These are phyloP conservation scores for Tor tambroides DNA, from an alignment of 2,113 vertebrate genomes.

Conservation along the genomic window DNA sequence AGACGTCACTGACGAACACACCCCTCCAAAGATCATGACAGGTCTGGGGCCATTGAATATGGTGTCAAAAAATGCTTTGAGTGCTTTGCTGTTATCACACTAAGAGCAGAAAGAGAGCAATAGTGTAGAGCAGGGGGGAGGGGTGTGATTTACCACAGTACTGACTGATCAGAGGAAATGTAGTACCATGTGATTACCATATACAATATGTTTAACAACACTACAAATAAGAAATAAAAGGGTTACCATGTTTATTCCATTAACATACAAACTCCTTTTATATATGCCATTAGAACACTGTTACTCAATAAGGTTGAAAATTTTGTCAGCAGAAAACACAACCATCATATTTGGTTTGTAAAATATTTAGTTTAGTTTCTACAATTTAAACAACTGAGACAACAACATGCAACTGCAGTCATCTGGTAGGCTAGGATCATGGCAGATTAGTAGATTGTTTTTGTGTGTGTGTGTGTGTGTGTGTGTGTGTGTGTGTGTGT, in stretches of 20 bases:
- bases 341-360: background rate
- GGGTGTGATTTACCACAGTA: background rate
- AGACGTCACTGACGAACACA: conserved; percentile 86
- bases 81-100: conserved; percentile 85
- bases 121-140: too few species aligned
- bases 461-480: too few species aligned
- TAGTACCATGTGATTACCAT: background rate
- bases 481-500: too few species aligned
- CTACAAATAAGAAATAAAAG: background rate
- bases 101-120: conserved; percentile 53
- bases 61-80: conserved; percentile 92
- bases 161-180: background rate
- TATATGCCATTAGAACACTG: background rate
- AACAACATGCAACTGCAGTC: background rate
- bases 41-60: conserved; percentile 89
- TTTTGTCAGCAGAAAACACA: background rate
- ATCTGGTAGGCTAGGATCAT: background rate
- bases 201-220: background rate
- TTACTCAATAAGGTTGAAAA: background rate
- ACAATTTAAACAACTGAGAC: background rate
- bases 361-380: background rate
- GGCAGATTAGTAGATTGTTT: background rate
- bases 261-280: background rate
- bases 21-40: conserved; percentile 89
- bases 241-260: background rate